A percentile compares a stretch with the other conserved stretches of the same genome.
phyloP scores from a whole-genome alignment of 2,888 invertebrate genomes.

The Aricia artaxerxes region DNA sequence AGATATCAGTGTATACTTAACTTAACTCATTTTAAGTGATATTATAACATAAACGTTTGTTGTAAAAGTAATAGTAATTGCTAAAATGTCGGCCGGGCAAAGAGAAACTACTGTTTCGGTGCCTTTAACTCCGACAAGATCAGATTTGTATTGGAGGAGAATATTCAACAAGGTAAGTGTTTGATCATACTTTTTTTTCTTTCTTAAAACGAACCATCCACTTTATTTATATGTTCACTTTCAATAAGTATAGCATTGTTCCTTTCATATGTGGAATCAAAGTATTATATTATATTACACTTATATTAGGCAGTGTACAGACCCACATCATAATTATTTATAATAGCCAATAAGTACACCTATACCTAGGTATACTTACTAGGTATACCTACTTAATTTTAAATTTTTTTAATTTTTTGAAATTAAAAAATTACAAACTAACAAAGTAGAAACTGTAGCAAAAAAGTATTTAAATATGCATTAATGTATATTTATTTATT shows the following conservation, averaged over 20 bases:
- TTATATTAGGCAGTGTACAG: not conserved
- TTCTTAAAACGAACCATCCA: not conserved
- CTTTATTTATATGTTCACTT: not conserved
- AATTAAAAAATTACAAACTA: too few species aligned
- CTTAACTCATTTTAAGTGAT: conserved; percentile 38
- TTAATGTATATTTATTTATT: too few species aligned
- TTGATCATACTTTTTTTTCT: not conserved
- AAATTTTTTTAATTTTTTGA: too few species aligned
- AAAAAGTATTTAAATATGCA: too few species aligned
- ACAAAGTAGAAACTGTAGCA: too few species aligned
- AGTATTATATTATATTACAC: not conserved
- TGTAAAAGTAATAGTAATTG: conserved; percentile 39
- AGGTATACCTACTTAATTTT: not conserved
- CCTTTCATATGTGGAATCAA: not conserved
- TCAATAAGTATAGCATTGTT: not conserved
- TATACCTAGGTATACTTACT: too few species aligned
- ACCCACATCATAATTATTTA: too few species aligned
- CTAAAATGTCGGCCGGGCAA: conserved; percentile 65
- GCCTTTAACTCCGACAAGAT: conserved; percentile 69
- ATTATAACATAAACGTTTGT: conserved; percentile 40
- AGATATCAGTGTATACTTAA: conserved; percentile 32
- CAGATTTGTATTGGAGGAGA: conserved; percentile 74
- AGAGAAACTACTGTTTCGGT: conserved; percentile 67
- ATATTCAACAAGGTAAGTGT: conserved; percentile 73
- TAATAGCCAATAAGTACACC: too few species aligned